phyloP scores from a whole-genome alignment of 2,113 vertebrate genomes.

The Myiozetetes cayanensis region DNA sequence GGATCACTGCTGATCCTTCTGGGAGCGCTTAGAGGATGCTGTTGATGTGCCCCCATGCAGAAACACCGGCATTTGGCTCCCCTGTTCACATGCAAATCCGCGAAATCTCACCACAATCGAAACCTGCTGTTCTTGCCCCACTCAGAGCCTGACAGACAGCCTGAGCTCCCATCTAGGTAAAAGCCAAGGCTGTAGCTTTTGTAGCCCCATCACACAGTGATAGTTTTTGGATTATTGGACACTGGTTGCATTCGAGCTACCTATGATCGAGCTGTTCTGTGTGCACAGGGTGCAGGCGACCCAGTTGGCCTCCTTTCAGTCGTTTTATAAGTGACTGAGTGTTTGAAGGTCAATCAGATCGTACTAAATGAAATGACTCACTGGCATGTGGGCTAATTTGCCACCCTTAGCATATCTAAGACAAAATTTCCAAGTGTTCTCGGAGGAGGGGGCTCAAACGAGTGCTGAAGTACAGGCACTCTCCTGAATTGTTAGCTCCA shows the following conservation, averaged over 20 bases:
- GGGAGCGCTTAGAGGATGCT: not conserved
- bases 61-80: not conserved
- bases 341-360: not conserved
- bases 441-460: not conserved
- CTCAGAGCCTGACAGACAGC: not conserved
- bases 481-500: not conserved
- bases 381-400: not conserved
- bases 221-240: not conserved
- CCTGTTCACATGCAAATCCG: not conserved
- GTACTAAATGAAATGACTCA: not conserved
- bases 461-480: not conserved
- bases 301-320: not conserved
- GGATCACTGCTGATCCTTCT: not conserved
- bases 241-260: rapidly evolving
- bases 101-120: not conserved
- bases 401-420: not conserved
- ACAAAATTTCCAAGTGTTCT: not conserved
- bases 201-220: not conserved
- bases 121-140: not conserved
- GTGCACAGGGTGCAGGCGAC: not conserved
- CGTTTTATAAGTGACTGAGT: not conserved
- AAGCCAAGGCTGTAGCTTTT: not conserved
- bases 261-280: rapidly evolving
- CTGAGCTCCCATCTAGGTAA: not conserved
- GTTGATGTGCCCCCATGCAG: not conserved